phyloP scores from a whole-genome alignment of 2,888 invertebrate species.

The Eledona agricola region DNA sequence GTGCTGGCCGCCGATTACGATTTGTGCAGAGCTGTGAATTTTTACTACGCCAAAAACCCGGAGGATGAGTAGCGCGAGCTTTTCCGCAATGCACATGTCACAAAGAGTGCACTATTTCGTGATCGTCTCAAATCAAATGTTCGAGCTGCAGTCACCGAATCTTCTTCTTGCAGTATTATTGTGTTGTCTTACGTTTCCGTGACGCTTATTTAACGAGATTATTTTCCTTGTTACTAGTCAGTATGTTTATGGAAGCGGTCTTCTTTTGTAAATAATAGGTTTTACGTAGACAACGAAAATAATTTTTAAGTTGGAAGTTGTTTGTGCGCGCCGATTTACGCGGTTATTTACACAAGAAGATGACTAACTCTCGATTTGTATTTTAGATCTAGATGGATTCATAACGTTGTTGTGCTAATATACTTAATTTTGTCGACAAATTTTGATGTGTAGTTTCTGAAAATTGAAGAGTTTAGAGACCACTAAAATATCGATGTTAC shows the following conservation, averaged over 20 bases:
- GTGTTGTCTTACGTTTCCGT: conserved; percentile 26
- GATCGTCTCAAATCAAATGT: conserved; percentile 28
- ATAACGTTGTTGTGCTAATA: conserved; percentile 32
- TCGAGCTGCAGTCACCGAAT: too few relatives aligned
- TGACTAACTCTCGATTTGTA: conserved; percentile 20
- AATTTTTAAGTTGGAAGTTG: conserved; percentile 16
- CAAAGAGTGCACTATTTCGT: conserved; percentile 30
- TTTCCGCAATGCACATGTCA: conserved; percentile 19
- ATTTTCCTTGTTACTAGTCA: conserved; percentile 28
- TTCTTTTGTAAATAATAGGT: conserved; percentile 29
- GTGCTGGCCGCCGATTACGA: conserved; percentile 69
- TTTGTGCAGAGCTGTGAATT: conserved; percentile 68
- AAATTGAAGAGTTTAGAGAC: conserved; percentile 29
- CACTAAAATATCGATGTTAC: conserved; percentile 37
- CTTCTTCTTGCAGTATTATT: conserved; percentile 11
- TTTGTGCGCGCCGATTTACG: conserved; percentile 6
- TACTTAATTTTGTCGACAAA: conserved; percentile 33
- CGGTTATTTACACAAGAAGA: conserved; percentile 27
- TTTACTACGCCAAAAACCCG: conserved; percentile 62
- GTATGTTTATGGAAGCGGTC: conserved; percentile 21
- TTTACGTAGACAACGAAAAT: conserved; percentile 32
- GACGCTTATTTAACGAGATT: conserved; percentile 23
- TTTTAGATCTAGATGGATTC: conserved; percentile 29
- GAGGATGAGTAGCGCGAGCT: conserved; percentile 42
- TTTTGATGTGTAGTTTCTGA: conserved; percentile 34